Conservation (phyloP, 2,797 vertebrate genomes). For the Betta splendens region DNA sequence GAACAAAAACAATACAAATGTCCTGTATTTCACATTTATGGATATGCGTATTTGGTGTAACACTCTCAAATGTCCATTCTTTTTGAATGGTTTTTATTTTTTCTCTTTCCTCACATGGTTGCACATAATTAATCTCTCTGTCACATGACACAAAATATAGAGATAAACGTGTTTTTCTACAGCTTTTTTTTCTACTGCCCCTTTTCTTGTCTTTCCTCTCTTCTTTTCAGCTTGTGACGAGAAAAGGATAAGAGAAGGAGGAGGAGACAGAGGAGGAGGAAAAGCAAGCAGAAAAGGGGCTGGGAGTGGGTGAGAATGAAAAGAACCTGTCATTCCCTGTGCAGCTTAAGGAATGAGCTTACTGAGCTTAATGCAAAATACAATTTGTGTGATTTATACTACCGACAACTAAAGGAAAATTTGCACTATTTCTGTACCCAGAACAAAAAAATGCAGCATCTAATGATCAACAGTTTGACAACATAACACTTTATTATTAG, state of each 20-base stretch:
- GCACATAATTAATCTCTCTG: conserved; percentile 28
- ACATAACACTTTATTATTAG: too few relatives aligned
- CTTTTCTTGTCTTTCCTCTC: conserved; percentile 33
- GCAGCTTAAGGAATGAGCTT: conserved; percentile 62
- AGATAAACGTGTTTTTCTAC: conserved; percentile 7
- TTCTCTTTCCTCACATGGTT: conserved; percentile 10
- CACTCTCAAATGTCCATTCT: conserved; percentile 16
- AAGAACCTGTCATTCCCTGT: conserved; percentile 64
- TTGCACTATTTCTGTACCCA: conserved; percentile 44
- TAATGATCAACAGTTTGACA: conserved; percentile 7
- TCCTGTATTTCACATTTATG: neutral
- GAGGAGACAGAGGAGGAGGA: conserved; percentile 24
- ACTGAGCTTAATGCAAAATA: conserved; percentile 71
- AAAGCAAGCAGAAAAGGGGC: conserved; percentile 42
- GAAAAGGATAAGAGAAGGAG: conserved; percentile 20
- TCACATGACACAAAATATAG: too few relatives aligned
- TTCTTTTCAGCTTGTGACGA: conserved; percentile 32
- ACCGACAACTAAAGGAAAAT: conserved; percentile 32
- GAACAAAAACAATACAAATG: conserved; percentile 1
- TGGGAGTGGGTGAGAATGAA: conserved; percentile 63
- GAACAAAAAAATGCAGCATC: conserved; percentile 17
- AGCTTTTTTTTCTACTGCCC: conserved; percentile 23
- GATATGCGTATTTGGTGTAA: neutral
- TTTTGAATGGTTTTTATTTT: neutral
- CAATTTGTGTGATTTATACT: conserved; percentile 69